Conservation (phyloP, 2,888 invertebrate genomes). For the Melolontha melolontha region DNA sequence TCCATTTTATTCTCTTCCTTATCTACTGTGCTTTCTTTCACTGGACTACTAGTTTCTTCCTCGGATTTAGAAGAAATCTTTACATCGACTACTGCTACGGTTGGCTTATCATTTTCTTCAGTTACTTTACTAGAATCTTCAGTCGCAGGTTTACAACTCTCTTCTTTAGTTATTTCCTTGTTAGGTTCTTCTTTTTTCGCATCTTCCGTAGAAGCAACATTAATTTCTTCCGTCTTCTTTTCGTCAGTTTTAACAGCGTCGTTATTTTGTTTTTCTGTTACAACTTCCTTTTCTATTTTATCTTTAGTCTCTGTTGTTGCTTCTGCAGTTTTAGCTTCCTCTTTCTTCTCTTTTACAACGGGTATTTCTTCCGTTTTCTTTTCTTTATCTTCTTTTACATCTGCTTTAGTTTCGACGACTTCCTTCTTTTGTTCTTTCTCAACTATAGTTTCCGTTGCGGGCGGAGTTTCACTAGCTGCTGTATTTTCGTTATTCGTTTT, state of each 20-base stretch:
- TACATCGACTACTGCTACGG: slow-evolving; percentile 50
- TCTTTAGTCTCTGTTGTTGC: slow-evolving; percentile 10
- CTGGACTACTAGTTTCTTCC: not conserved
- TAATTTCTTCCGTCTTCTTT: slow-evolving; percentile 21
- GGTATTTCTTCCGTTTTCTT: slow-evolving; percentile 43
- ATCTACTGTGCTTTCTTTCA: slow-evolving; percentile 18
- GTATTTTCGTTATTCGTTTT: slow-evolving; percentile 45
- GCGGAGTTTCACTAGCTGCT: slow-evolving; percentile 39
- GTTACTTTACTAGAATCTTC: slow-evolving; percentile 4
- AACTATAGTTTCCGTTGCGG: slow-evolving; percentile 44
- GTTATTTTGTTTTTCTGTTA: slow-evolving; percentile 1
- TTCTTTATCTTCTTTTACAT: slow-evolving; percentile 34
- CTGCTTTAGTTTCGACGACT: slow-evolving; percentile 46
- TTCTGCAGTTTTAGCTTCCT: slow-evolving; percentile 40
- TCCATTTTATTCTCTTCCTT: slow-evolving; percentile 5
- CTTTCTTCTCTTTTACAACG: slow-evolving; percentile 40
- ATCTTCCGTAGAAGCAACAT: not conserved
- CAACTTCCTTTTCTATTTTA: slow-evolving; percentile 21
- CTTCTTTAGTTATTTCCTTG: not conserved
- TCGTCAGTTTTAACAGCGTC: slow-evolving; percentile 3
- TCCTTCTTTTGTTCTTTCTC: slow-evolving; percentile 40
- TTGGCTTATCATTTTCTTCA: slow-evolving; percentile 21
- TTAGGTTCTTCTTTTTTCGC: not conserved
- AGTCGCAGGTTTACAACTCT: slow-evolving; percentile 3
- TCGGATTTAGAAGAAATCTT: not conserved